Evolutionary conservation across 1,140 invertebrate species (phyloP).

Genomic region (Drosophila baimaii): DNA sequence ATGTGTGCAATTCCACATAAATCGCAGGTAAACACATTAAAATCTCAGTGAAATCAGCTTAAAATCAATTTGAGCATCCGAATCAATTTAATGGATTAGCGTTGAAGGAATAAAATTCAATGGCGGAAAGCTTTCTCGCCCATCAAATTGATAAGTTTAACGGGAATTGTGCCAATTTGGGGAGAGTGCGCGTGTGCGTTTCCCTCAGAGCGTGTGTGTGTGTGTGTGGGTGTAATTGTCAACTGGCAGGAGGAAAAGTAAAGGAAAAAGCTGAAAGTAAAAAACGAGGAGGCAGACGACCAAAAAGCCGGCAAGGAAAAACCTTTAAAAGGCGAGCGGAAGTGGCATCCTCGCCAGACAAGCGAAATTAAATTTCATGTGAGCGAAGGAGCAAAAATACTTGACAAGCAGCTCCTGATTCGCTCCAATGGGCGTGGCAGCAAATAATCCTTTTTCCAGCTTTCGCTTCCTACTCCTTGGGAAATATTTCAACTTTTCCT

Average conservation of each 20-base stretch:
- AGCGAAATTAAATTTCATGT: constrained; percentile 74
- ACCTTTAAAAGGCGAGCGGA: constrained; percentile 63
- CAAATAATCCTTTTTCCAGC: constrained; percentile 67
- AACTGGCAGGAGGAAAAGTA: constrained; percentile 37
- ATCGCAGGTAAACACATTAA: constrained; percentile 63
- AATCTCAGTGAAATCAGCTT: constrained; percentile 68
- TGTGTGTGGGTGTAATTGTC: constrained; percentile 46
- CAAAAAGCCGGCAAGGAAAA: no score
- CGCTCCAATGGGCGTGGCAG: constrained; percentile 68
- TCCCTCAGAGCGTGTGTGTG: constrained; percentile 5
- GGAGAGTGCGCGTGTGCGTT: constrained; percentile 21
- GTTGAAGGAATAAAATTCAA: constrained; percentile 58
- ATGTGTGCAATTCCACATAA: constrained; percentile 58
- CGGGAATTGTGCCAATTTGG: constrained; percentile 78
- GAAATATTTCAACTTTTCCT: constrained; percentile 37
- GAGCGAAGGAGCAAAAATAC: constrained; percentile 27
- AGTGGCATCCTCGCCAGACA: constrained; percentile 71
- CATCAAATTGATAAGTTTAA: constrained; percentile 81
- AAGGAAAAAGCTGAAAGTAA: constrained; percentile 4
- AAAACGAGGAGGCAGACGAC: background rate
- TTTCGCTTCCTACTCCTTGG: constrained; percentile 24
- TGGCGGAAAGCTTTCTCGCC: constrained; percentile 38
- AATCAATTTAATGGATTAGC: constrained; percentile 81
- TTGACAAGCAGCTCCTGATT: constrained; percentile 63
- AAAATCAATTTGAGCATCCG: constrained; percentile 75